Conservation (phyloP, 2,888 invertebrate species). For the Erpobdella octoculata region DNA sequence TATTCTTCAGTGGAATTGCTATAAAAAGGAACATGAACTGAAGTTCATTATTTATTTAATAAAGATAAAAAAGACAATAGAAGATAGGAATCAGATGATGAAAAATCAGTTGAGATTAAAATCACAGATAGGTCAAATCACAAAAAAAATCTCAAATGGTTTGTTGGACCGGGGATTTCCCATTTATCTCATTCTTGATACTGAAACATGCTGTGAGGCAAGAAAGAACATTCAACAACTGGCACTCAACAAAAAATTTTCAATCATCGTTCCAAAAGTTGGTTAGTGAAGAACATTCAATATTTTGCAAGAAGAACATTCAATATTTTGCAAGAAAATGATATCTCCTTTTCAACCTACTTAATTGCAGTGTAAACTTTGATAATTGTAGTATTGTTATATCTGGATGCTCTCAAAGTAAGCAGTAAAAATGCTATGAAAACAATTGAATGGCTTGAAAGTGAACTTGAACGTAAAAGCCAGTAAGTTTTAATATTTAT, state of each 20-base stretch:
- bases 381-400: background rate
- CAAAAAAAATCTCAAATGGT: no score
- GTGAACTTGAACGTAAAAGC: background rate
- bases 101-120: constrained; percentile 74
- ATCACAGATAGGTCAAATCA: background rate
- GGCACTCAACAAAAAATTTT: constrained; percentile 72
- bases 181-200: constrained; percentile 79
- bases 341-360: background rate
- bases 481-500: background rate
- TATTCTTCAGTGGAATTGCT: no score
- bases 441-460: background rate
- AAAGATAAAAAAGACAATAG: no score
- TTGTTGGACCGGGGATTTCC: constrained; percentile 61
- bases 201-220: constrained; percentile 69
- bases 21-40: no score
- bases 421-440: background rate
- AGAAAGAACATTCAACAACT: constrained; percentile 72
- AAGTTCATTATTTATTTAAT: no score
- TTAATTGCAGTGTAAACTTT: no score
- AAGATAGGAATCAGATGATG: constrained; percentile 61
- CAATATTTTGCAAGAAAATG: background rate
- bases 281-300: background rate
- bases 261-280: constrained; percentile 68
- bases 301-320: background rate
- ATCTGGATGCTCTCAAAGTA: background rate